Evolutionary conservation across 2,888 invertebrate species (phyloP).

Genomic region (Troglohyphantes excavatus): DNA sequence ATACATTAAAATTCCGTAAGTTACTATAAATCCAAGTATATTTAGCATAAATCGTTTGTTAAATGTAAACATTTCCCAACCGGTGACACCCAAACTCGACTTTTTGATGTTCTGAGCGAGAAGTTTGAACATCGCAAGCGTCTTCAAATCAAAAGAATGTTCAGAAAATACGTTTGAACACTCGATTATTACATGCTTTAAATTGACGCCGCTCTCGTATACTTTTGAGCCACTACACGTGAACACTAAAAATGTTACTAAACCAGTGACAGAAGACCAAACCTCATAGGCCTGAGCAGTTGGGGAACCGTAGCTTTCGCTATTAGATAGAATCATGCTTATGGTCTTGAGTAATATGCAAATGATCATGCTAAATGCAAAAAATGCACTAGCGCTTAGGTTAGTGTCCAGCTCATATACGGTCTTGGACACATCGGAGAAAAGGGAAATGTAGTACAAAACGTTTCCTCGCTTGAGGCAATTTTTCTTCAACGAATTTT

Average conservation of each 20-base stretch:
- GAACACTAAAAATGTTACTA: slow-evolving; percentile 19
- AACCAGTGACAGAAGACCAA: not conserved
- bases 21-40: slow-evolving; percentile 41
- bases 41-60: slow-evolving; percentile 38
- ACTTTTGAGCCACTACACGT: slow-evolving; percentile 37
- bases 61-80: slow-evolving; percentile 49
- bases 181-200: slow-evolving; percentile 18
- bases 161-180: slow-evolving; percentile 34
- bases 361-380: slow-evolving; percentile 19
- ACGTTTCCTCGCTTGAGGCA: not conserved
- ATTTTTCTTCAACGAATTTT: not conserved
- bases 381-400: slow-evolving; percentile 15
- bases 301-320: not conserved
- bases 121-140: slow-evolving; percentile 11
- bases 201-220: not conserved
- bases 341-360: slow-evolving; percentile 27
- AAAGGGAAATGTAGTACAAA: slow-evolving; percentile 1
- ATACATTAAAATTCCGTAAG: slow-evolving; percentile 58
- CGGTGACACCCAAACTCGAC: slow-evolving; percentile 34
- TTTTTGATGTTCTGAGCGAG: slow-evolving; percentile 31
- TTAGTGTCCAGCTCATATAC: slow-evolving; percentile 15
- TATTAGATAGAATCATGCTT: slow-evolving; percentile 33
- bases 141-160: not conserved
- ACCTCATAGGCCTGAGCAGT: not conserved
- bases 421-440: not conserved